phyloP scores from a whole-genome alignment of 2,797 vertebrate genomes.

The Holocentrus rufus region DNA sequence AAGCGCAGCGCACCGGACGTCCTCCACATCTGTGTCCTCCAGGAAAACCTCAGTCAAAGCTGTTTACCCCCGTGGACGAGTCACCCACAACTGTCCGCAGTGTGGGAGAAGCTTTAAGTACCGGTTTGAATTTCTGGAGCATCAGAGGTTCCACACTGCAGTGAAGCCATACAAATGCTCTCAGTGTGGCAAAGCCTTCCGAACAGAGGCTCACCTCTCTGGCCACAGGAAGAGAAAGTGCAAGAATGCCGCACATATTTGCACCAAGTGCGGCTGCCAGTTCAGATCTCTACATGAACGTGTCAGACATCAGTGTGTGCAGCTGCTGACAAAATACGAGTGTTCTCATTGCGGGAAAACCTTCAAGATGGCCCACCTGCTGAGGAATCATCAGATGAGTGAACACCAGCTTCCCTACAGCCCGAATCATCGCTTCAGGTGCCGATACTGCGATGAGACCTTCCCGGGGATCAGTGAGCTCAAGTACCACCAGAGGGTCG shows the following conservation, averaged over 20 bases:
- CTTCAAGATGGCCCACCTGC: slow-evolving; percentile 80
- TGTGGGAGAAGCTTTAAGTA: slow-evolving; percentile 81
- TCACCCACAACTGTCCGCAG: slow-evolving; percentile 78
- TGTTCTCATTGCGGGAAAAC: slow-evolving; percentile 79
- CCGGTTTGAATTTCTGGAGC: slow-evolving; percentile 79
- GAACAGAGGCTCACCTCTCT: slow-evolving; percentile 78
- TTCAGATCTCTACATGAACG: slow-evolving; percentile 77
- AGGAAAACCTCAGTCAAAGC: slow-evolving; percentile 67
- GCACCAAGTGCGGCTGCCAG: slow-evolving; percentile 78
- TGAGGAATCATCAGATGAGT: slow-evolving; percentile 80
- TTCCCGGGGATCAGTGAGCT: slow-evolving; percentile 81
- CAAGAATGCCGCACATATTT: slow-evolving; percentile 77
- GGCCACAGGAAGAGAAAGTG: slow-evolving; percentile 80
- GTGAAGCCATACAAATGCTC: slow-evolving; percentile 81
- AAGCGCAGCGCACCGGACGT: slow-evolving; percentile 49
- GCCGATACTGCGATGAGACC: slow-evolving; percentile 79
- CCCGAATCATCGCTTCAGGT: slow-evolving; percentile 79
- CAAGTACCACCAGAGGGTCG: slow-evolving; percentile 78
- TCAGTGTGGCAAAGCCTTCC: slow-evolving; percentile 79
- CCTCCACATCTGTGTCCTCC: slow-evolving; percentile 55
- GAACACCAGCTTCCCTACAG: slow-evolving; percentile 82
- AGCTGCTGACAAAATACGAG: slow-evolving; percentile 77
- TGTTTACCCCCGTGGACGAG: slow-evolving; percentile 67
- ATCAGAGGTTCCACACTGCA: slow-evolving; percentile 78
- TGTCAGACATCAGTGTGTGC: slow-evolving; percentile 76